Conservation (phyloP, 2,888 invertebrate genomes). For the Nesidiocoris tenuis region DNA sequence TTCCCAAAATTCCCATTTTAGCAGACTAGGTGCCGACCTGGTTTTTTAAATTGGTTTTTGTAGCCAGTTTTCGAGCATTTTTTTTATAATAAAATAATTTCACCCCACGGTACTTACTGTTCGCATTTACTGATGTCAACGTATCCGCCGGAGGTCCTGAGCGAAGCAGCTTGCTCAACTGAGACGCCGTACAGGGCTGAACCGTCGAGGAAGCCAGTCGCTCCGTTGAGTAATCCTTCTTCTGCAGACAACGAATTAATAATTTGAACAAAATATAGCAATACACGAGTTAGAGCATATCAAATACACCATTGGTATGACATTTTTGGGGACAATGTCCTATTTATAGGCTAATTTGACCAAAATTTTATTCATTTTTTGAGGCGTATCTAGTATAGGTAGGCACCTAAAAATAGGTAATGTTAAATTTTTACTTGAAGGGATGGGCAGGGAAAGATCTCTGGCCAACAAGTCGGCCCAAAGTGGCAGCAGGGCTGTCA, state of each 20-base stretch:
- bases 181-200: conserved; percentile 79
- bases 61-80: too few species aligned
- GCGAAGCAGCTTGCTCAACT: conserved; percentile 66
- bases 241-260: conserved; percentile 56
- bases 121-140: conserved; percentile 44
- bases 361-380: too few species aligned
- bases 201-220: conserved; percentile 79
- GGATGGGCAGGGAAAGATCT: conserved; percentile 67
- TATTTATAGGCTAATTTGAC: too few species aligned
- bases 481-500: conserved; percentile 74
- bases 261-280: neutral
- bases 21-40: too few species aligned
- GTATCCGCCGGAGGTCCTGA: conserved; percentile 56
- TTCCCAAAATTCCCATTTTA: too few species aligned
- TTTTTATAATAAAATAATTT: neutral
- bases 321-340: too few species aligned
- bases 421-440: conserved; percentile 36
- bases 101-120: conserved; percentile 13
- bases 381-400: too few species aligned
- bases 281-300: too few species aligned
- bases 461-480: conserved; percentile 76
- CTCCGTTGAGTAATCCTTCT: conserved; percentile 82
- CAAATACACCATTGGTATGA: too few species aligned
- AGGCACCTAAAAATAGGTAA: too few species aligned
- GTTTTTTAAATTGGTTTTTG: too few species aligned